Evolutionary conservation across 2,888 invertebrate genomes (phyloP), one percentile per base, ranked within the genome.

Genomic region (Drosophila imparisetae): DNA sequence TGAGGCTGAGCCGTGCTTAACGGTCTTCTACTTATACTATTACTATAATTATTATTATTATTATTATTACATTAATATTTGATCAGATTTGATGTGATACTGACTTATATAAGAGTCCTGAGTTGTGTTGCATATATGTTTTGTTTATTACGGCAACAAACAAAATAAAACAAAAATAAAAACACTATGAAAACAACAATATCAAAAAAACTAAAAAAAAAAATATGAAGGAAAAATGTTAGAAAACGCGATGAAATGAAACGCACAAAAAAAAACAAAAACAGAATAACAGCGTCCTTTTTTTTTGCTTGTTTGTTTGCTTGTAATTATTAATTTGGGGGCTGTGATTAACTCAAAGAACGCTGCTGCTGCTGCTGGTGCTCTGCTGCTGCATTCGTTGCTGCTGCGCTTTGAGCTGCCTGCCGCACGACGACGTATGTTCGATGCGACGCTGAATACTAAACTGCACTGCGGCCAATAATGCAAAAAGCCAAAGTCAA

Each of bases 391-490:
- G 45, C 45, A 45, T 24, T 45, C 45, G 45, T 15, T 45, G 45
- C 45, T 45, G 55, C 49, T 60, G 68, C 57, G 57, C 63, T 66
- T 71, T 61, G 58, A 59, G 77, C 66, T 75, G 82, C 80, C 75
- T 75, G 82, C 80, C 77, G 82, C 81, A 77, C 89, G 79, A 88
- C 85, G 86, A 84, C 84, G 86, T 82, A 82, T 82, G 75, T 61
- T 75, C 86, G 76, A 64, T 88, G 83, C 86, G 90, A 90, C 86
- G 90, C 86, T 83, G 74, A 86, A 83, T 75, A 66, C 80, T 75
- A 78, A 86, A 86, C 88, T 86, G 90, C 90, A 57, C 50, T 29
- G 27, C 85, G 80, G 66, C 79, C 45, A 15, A 24, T 24, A 55
- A 63, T 61, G 69, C 52, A 40, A 54, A 54, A 54, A 36, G 52